Base-by-base conservation (phyloP, 2,113 vertebrate species). In the Entosphenus tridentatus region DNA sequence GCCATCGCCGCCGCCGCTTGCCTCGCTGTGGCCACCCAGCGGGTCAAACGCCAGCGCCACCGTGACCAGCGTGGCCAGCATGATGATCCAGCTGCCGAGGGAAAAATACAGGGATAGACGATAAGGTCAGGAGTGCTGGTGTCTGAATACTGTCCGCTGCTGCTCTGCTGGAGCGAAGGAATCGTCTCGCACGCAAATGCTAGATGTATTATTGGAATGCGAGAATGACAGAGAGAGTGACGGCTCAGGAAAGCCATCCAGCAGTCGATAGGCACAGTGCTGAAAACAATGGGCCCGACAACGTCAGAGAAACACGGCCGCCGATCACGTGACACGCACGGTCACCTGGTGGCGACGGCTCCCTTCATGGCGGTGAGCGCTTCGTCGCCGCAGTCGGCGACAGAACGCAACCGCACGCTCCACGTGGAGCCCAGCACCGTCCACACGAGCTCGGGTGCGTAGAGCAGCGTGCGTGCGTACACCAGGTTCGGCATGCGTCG, bases 41-140 rank as follows among this genome's bases (percentile, higher is more conserved):
- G 93, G 93, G 74, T 98, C 92, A 54, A 98, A 97, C 72, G 90
- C 87, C 0, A 97, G 74, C 9, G 95, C 0, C 8, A 93, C 80
- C 0, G 85, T 87, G 8, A 91, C 9, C 13, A 73, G 8, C 0
- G 87, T 95, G 21, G 83, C 82, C 39, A 84, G 14, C 21, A 98
- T 81, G 78, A 97, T 86, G 71, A 89, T 75, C 90, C 92, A 98
- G 74, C 93, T 98, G 82, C 65, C 73, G 68, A 68, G 68, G 18
- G 18, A 65, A 65, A 10, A 65, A 65, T 16, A 21, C 62, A 65
- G 39, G 3, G 39, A 39, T 39, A 39, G 39, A 39, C 39, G 39
- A 39, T 1, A 5, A 39, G 39, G 39, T 39, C 39, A 39, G 39
- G 39, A 39, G 4, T 39, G 5, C 39, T 39, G 39, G 39, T 39